These are phyloP conservation scores for Ophiodon elongatus DNA, from an alignment of 2,113 vertebrate species.

Conservation along the genomic window DNA sequence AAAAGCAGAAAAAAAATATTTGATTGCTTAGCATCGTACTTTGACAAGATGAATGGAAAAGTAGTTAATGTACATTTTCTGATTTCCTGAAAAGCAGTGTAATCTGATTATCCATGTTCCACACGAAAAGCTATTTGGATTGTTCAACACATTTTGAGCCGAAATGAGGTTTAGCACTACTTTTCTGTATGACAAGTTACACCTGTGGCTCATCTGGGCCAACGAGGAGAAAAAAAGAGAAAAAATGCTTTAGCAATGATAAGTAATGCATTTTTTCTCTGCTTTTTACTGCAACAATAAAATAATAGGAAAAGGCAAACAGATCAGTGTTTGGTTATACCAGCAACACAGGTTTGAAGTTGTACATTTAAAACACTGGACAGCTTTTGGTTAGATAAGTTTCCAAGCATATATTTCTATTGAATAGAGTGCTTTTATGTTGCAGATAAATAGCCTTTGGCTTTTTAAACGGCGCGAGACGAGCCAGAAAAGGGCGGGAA, in stretches of 20 bases:
- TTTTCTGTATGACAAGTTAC: neutral
- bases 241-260: neutral
- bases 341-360: neutral
- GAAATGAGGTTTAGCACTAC: too few relatives aligned
- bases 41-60: neutral
- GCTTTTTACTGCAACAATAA: neutral
- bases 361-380: neutral
- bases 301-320: neutral
- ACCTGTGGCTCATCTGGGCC: neutral
- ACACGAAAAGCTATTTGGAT: neutral
- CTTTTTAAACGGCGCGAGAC: slow-evolving; percentile 7
- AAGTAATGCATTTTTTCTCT: neutral
- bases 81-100: neutral
- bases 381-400: neutral
- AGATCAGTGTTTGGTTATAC: slow-evolving; percentile 18
- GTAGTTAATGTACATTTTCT: neutral
- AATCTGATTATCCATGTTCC: neutral
- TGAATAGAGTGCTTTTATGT: neutral
- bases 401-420: neutral
- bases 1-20: too few relatives aligned
- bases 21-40: too few relatives aligned
- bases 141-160: neutral
- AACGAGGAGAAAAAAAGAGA: neutral
- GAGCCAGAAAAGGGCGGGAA: slow-evolving; percentile 16
- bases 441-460: neutral